Base-by-base conservation (phyloP, 2,888 invertebrate species). In the Copidosoma aretas region DNA sequence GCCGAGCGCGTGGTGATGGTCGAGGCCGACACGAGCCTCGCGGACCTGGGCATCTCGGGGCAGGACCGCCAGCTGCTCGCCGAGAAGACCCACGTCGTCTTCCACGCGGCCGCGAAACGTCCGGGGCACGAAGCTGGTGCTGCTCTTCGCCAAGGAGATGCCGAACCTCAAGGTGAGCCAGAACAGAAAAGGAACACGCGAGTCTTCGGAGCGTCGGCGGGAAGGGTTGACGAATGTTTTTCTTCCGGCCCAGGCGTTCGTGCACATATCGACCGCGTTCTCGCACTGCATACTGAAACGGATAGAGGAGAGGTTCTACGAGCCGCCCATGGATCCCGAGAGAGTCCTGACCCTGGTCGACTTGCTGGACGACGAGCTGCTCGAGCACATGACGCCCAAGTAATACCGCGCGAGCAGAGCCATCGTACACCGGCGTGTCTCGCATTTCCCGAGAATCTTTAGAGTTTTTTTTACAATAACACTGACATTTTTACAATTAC, bases 61-160 rank as follows among this genome's bases (percentile, higher is more conserved):
- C 83, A 86, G 46, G 86, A 88, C 74, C 86, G 87, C 64, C 75
- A 84, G 56, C 74, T 79, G 12, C 72, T 89, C 15, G 76, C 77
- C 17, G 82, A 87, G n/a, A 86, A 88, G 71, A 88, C 90, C 0
- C 84, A 86, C 61, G 84, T 91, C 17, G 88, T 93, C 17, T 88
- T 93, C 80, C 93, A 93, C 79, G 89, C 89, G 43, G 93, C 93
- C 0, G 93, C 92, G 1, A 91, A 93, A 93, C 81, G 89, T 93
- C 10, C 82, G 88, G 54, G 91, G 89, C 39, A 90, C 91, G 0
- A 86, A 88, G 74, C 87, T 90, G 73, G 83, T 93, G 67, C 78
- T 93, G 10, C 80, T 85, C 2, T 82, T 93, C 15, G 90, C 90
- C 69, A 88, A 87, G 76, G 84, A 88, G 74, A 89, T 92, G 86